phyloP scores from a whole-genome alignment of 2,888 invertebrate genomes.

The Volucella inflata region DNA sequence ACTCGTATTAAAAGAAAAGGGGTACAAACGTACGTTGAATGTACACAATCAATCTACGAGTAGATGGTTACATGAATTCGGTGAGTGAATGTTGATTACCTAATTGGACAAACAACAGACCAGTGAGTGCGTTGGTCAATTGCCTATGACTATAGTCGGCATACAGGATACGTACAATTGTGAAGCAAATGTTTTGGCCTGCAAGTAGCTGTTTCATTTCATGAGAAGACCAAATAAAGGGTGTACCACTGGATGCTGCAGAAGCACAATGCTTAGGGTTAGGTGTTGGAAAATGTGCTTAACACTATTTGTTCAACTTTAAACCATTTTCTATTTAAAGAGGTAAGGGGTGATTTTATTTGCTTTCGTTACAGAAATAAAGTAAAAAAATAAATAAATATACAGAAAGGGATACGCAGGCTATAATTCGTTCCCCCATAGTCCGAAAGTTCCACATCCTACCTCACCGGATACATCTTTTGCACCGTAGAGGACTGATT shows the following conservation, averaged over 20 bases:
- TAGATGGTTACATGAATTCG: constrained; percentile 18
- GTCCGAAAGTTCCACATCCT: too few relatives aligned
- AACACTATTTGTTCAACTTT: background rate
- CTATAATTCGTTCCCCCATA: too few relatives aligned
- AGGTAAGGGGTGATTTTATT: too few relatives aligned
- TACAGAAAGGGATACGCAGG: too few relatives aligned
- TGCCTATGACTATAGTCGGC: background rate
- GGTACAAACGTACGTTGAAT: background rate
- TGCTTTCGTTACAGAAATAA: too few relatives aligned
- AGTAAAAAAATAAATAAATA: too few relatives aligned
- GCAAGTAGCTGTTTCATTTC: too few relatives aligned
- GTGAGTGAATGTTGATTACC: constrained; percentile 60
- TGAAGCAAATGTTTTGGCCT: too few relatives aligned
- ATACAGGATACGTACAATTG: background rate
- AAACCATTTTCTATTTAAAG: background rate
- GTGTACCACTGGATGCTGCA: background rate
- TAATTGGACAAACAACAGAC: constrained; percentile 28
- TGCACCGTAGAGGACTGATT: too few relatives aligned
- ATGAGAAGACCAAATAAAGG: constrained; percentile 27
- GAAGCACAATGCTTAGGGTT: background rate
- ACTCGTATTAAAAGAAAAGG: background rate
- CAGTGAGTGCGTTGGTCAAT: background rate
- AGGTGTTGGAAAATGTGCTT: constrained; percentile 12
- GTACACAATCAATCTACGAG: constrained; percentile 6
- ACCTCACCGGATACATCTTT: too few relatives aligned